Conservation (phyloP, 2,888 invertebrate species). For the Blomia tropicalis region DNA sequence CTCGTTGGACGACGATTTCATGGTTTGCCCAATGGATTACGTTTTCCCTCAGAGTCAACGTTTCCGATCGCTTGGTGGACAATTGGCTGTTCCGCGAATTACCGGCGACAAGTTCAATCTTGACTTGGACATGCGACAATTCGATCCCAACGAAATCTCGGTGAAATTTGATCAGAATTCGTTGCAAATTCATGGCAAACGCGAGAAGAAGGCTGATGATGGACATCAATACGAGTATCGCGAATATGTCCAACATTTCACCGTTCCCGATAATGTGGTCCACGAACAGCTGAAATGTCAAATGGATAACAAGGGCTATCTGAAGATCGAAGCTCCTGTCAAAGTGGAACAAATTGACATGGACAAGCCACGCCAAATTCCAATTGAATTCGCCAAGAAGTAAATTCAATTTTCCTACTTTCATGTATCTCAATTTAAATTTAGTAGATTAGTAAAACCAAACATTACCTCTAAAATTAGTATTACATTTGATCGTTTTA, state of each 20-base stretch:
- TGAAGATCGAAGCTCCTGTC: neutral
- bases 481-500: too few relatives aligned
- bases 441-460: too few relatives aligned
- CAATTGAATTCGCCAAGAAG: conserved; percentile 3
- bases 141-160: neutral
- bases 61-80: neutral
- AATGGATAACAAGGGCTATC: neutral
- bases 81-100: neutral
- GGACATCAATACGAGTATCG: neutral
- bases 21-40: conserved; percentile 4
- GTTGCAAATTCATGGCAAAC: conserved; percentile 5
- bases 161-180: conserved; percentile 3
- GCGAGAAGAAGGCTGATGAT: conserved; percentile 7
- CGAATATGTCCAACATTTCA: neutral
- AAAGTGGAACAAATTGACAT: neutral
- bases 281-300: neutral
- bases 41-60: neutral
- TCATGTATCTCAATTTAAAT: too few relatives aligned
- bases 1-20: neutral
- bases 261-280: neutral
- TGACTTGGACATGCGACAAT: neutral
- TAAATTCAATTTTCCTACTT: too few relatives aligned
- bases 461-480: too few relatives aligned
- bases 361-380: neutral
- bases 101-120: neutral